Evolutionary conservation across 2,888 invertebrate species (phyloP).

Genomic region (Hemaris fuciformis): DNA sequence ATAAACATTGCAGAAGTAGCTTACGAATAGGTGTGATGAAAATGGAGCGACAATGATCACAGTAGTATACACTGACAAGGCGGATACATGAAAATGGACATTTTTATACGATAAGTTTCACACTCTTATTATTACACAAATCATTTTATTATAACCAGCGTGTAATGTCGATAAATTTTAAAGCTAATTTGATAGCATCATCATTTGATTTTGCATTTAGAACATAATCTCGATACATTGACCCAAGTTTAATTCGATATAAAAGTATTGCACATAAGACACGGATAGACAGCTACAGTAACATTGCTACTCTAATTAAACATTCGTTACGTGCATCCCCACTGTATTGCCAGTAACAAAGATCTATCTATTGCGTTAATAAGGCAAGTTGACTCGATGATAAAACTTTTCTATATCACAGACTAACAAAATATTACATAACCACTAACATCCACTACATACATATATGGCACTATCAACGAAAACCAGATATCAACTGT

Average conservation of each 20-base stretch:
- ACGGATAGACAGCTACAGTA: neutral
- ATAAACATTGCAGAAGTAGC: neutral
- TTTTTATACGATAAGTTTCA: neutral
- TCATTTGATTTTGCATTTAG: neutral
- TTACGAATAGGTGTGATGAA: constrained; percentile 25
- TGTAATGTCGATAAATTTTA: neutral
- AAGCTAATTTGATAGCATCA: neutral
- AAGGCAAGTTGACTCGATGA: constrained; percentile 59
- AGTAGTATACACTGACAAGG: constrained; percentile 13
- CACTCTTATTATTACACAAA: neutral
- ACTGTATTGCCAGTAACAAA: neutral
- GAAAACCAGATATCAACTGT: constrained; percentile 56
- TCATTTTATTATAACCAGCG: neutral
- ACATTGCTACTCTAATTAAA: constrained; percentile 12
- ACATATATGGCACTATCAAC: constrained; percentile 74
- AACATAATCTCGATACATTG: constrained; percentile 10
- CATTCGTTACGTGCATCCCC: neutral
- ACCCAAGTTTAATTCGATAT: neutral
- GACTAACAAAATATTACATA: constrained; percentile 70
- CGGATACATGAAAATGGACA: neutral
- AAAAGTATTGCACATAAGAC: neutral
- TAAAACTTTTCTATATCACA: constrained; percentile 71
- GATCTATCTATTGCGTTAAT: neutral
- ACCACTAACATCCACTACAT: constrained; percentile 65
- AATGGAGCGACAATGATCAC: constrained; percentile 25